Percentiles rank a stretch among this genome's conserved stretches.
phyloP scores from a whole-genome alignment of 37 sponge, comb jelly and placozoan genomes.

The Trichoplax adhaerens region DNA sequence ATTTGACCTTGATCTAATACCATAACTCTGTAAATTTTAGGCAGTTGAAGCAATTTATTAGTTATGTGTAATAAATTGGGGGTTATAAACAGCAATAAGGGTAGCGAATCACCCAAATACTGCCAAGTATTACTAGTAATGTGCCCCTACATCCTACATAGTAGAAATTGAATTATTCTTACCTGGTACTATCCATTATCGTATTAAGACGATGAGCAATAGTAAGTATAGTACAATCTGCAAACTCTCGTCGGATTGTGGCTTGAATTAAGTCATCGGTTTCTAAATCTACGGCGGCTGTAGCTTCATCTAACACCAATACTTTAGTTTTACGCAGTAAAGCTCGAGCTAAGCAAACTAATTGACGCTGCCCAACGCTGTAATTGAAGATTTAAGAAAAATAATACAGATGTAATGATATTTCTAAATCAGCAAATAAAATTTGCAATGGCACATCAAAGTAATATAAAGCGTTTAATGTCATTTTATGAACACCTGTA shows the following conservation, averaged over 20 bases:
- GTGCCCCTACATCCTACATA: too few relatives aligned
- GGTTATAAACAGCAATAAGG: too few relatives aligned
- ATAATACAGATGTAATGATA: too few relatives aligned
- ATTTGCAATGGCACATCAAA: too few relatives aligned
- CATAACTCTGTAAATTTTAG: constrained; percentile 24
- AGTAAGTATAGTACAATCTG: constrained; percentile 84
- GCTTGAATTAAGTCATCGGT: constrained; percentile 91
- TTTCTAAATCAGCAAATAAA: too few relatives aligned
- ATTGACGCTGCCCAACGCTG: constrained; percentile 95
- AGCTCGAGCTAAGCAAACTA: constrained; percentile 94
- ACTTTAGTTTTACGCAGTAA: constrained; percentile 87
- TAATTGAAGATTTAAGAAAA: background rate
- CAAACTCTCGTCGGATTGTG: constrained; percentile 79
- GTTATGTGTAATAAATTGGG: too few relatives aligned
- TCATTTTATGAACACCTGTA: too few relatives aligned
- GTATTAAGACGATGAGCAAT: constrained; percentile 95
- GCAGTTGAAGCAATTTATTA: too few relatives aligned
- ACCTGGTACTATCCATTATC: constrained; percentile 49
- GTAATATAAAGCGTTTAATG: too few relatives aligned
- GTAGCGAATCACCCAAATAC: too few relatives aligned
- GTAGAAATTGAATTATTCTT: too few relatives aligned
- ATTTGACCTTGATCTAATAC: constrained; percentile 61
- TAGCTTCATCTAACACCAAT: constrained; percentile 91
- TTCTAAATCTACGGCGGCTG: constrained; percentile 96
- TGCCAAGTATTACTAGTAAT: too few relatives aligned